These are phyloP conservation scores for Microcebus griseorufus DNA, from an alignment of 2,113 vertebrate genomes.

Conservation along the genomic window DNA sequence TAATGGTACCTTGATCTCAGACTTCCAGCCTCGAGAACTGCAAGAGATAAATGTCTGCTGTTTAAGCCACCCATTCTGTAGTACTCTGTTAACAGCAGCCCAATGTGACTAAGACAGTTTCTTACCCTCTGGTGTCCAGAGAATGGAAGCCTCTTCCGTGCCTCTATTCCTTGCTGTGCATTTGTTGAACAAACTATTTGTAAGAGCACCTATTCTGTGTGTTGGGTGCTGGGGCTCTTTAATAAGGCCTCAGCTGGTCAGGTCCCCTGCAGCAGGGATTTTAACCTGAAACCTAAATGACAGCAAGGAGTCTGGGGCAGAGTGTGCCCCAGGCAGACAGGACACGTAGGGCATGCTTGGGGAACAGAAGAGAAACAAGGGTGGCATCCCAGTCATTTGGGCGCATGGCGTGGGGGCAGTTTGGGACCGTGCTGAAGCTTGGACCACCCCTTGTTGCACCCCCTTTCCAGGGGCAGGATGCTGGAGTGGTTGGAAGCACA, in stretches of 20 bases:
- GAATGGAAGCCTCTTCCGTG: not conserved
- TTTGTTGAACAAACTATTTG: not conserved
- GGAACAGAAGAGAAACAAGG: not conserved
- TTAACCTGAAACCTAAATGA: not conserved
- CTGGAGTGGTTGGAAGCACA: no score
- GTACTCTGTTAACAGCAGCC: not conserved
- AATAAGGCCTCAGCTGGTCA: not conserved
- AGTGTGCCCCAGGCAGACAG: not conserved
- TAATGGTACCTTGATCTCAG: not conserved
- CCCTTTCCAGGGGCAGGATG: accelerated
- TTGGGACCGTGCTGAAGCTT: no score
- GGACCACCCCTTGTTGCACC: not conserved
- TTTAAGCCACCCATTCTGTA: not conserved
- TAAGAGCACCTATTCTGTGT: not conserved
- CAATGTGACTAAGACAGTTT: not conserved
- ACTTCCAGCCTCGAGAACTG: not conserved
- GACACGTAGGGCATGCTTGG: not conserved
- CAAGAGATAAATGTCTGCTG: not conserved
- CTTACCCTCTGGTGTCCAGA: not conserved
- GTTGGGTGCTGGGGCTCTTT: not conserved
- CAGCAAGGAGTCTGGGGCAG: not conserved
- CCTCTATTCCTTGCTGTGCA: not conserved
- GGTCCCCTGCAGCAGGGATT: not conserved
- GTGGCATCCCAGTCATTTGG: accelerated
- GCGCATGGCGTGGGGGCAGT: accelerated